A percentile compares a stretch with the other conserved stretches of the same genome.
Evolutionary conservation across 2,113 vertebrate genomes (phyloP).

Genomic region (Ophiodon elongatus): DNA sequence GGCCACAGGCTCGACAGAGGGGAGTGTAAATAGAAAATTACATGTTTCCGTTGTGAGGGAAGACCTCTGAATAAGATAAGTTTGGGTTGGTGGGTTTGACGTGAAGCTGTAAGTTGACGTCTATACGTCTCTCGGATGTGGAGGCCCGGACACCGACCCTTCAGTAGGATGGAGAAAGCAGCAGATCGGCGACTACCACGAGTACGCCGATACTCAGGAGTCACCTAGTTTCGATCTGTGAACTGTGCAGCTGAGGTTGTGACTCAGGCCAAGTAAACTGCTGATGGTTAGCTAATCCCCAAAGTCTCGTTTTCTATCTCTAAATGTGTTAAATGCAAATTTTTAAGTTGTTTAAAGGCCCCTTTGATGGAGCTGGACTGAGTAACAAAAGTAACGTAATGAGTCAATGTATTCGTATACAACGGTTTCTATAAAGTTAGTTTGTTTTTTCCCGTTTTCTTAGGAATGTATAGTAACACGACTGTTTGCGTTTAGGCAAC

Average conservation of each 20-base stretch:
- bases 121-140: not conserved
- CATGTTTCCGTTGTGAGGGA: slow-evolving; percentile 15
- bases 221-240: not conserved
- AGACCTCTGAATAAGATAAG: not conserved
- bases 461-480: too few species aligned
- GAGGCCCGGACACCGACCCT: not conserved
- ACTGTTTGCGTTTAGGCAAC: too few species aligned
- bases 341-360: too few species aligned
- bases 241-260: not conserved
- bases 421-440: too few species aligned
- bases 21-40: slow-evolving; percentile 13
- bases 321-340: too few species aligned
- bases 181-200: too few species aligned
- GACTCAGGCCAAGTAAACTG: not conserved
- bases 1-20: slow-evolving; percentile 14
- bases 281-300: not conserved
- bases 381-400: too few species aligned
- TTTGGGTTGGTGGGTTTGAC: not conserved
- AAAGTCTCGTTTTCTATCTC: too few species aligned
- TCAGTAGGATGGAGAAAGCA: too few species aligned
- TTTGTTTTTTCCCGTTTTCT: too few species aligned
- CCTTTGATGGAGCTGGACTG: too few species aligned
- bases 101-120: not conserved
- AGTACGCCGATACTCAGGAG: not conserved
- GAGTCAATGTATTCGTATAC: too few species aligned